These are phyloP conservation scores for Craniophora ligustri DNA, from an alignment of 2,888 invertebrate species.

Conservation along the genomic window DNA sequence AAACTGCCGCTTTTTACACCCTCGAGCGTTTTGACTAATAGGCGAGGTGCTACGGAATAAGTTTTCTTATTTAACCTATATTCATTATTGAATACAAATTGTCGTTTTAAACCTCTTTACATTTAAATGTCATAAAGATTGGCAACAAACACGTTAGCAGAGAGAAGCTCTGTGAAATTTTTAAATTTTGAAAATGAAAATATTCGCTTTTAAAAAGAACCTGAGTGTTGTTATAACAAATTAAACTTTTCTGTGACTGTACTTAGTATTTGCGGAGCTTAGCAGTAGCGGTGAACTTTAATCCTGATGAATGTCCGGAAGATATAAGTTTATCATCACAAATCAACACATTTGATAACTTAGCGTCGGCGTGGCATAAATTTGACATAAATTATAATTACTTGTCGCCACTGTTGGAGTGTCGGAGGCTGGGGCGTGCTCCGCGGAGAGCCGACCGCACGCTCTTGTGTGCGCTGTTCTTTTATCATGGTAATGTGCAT, in stretches of 20 bases:
- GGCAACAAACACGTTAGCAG: too few relatives aligned
- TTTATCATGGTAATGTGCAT: conserved; percentile 43
- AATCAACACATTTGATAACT: conserved; percentile 34
- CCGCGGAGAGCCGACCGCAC: too few relatives aligned
- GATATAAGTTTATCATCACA: conserved; percentile 32
- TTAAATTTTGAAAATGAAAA: too few relatives aligned
- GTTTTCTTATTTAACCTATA: conserved; percentile 14
- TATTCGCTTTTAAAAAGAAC: too few relatives aligned
- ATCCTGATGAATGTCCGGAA: conserved; percentile 42
- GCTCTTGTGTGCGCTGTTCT: conserved; percentile 13
- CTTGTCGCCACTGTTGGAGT: conserved; percentile 2
- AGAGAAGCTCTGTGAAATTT: too few relatives aligned
- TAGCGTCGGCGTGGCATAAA: conserved; percentile 28
- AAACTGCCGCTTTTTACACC: background rate
- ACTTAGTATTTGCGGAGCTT: background rate
- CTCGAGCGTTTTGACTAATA: background rate
- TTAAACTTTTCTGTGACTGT: too few relatives aligned
- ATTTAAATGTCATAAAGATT: too few relatives aligned
- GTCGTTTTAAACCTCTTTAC: too few relatives aligned
- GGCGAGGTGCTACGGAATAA: conserved; percentile 8
- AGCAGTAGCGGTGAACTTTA: conserved; percentile 1
- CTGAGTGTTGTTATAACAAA: too few relatives aligned
- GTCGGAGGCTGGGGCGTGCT: too few relatives aligned
- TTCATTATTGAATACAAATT: too few relatives aligned
- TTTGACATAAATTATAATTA: conserved; percentile 50